Evolutionary conservation across 2,113 vertebrate genomes (phyloP).

Genomic region (Neogale vison): DNA sequence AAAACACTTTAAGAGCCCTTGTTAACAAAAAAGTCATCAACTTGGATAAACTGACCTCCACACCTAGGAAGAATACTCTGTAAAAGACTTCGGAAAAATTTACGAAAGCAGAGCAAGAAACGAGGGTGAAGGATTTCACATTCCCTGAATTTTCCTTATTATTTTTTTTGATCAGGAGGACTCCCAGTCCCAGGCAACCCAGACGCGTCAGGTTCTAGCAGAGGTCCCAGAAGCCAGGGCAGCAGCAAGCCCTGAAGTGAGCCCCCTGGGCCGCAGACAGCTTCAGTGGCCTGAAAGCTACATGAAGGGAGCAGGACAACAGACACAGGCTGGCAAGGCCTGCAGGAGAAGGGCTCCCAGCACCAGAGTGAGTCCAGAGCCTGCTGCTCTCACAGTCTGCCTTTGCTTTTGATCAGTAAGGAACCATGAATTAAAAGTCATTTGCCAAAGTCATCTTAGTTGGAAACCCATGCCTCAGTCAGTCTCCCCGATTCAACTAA

Average conservation of each 20-base stretch:
- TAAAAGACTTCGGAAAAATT: neutral
- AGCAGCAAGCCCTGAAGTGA: neutral
- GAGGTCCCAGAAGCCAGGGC: neutral
- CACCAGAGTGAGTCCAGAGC: fast-evolving
- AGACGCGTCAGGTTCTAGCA: fast-evolving
- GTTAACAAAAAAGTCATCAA: neutral
- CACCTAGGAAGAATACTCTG: neutral
- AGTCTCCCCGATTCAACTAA: neutral
- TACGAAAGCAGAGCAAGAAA: neutral
- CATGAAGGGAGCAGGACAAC: neutral
- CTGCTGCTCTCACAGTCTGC: fast-evolving
- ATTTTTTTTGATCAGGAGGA: neutral
- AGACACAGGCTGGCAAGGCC: neutral
- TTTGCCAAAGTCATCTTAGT: neutral
- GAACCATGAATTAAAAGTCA: neutral
- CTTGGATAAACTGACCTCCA: neutral
- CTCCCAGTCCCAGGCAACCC: neutral
- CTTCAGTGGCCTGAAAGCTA: neutral
- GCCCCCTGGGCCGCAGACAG: neutral
- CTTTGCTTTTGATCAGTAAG: neutral
- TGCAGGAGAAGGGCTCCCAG: fast-evolving
- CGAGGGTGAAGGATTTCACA: neutral
- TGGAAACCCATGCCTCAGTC: neutral
- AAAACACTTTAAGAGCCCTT: neutral
- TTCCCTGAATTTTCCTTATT: neutral